These are phyloP conservation scores for Antennarius maculatus DNA, from an alignment of 2,797 vertebrate genomes.

Conservation along the genomic window DNA sequence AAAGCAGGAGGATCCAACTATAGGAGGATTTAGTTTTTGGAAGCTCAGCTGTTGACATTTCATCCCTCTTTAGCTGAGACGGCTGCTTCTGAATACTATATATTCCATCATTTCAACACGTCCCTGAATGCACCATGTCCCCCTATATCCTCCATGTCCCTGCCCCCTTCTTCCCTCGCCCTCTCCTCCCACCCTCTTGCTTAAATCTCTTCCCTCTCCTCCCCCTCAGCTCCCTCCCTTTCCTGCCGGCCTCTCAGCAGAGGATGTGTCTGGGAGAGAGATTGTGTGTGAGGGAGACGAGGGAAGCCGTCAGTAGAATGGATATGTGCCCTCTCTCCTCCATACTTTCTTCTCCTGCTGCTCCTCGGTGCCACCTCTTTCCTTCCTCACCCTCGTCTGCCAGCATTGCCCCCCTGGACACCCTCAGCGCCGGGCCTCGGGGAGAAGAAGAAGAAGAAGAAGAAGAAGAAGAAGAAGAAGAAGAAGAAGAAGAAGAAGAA, in stretches of 20 bases:
- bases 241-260: slow-evolving; percentile 80
- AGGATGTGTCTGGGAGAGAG: slow-evolving; percentile 80
- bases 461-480: no score
- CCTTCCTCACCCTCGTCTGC: slow-evolving; percentile 36
- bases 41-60: not conserved
- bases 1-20: no score
- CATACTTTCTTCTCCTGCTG: slow-evolving; percentile 41
- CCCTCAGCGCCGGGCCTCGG: slow-evolving; percentile 46
- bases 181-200: slow-evolving; percentile 23
- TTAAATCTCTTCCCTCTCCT: slow-evolving; percentile 26
- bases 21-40: no score
- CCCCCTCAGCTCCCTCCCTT: slow-evolving; percentile 63
- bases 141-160: slow-evolving; percentile 26
- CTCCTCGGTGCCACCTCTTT: slow-evolving; percentile 27
- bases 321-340: slow-evolving; percentile 67
- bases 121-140: slow-evolving; percentile 55
- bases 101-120: slow-evolving; percentile 29
- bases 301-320: slow-evolving; percentile 71
- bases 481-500: no score
- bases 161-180: slow-evolving; percentile 52
- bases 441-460: slow-evolving; percentile 55
- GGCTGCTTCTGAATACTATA: not conserved
- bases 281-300: slow-evolving; percentile 49
- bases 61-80: not conserved
- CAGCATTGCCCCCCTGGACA: slow-evolving; percentile 32